phyloP scores from a whole-genome alignment of 2,888 invertebrate species.

The Leptarthrus brevirostris region DNA sequence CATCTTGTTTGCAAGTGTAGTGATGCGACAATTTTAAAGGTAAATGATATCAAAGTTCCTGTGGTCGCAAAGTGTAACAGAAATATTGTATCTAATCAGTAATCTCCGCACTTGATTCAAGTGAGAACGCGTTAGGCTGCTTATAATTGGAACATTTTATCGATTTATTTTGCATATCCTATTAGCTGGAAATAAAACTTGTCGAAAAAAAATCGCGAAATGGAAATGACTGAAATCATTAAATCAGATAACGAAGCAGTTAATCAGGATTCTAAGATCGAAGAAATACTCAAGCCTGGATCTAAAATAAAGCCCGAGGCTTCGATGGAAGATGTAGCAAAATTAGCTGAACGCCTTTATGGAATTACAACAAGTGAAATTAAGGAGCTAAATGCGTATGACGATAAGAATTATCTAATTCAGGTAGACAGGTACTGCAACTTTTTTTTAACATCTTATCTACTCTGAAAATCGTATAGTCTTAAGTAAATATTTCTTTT shows the following conservation, averaged over 20 bases:
- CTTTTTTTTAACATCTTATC: neutral
- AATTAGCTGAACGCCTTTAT: conserved; percentile 63
- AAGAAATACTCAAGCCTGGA: conserved; percentile 62
- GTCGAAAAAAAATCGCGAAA: neutral
- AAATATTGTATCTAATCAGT: conserved; percentile 51
- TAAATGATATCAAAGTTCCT: neutral
- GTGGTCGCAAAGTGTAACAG: neutral
- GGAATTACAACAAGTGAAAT: conserved; percentile 63
- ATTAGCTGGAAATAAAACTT: neutral
- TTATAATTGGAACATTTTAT: neutral
- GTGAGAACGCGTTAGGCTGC: neutral
- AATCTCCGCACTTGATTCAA: conserved; percentile 33
- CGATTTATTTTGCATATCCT: neutral
- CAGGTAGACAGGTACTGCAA: conserved; percentile 62
- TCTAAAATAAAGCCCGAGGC: conserved; percentile 64
- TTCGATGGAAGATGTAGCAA: conserved; percentile 60
- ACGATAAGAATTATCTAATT: conserved; percentile 66
- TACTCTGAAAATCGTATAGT: no score
- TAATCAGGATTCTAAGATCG: neutral
- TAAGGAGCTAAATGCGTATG: conserved; percentile 65
- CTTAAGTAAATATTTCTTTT: neutral
- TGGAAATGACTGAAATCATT: conserved; percentile 49
- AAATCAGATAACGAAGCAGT: neutral
- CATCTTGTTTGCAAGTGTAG: conserved; percentile 13
- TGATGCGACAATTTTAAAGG: conserved; percentile 26